Evolutionary conservation across 1,140 invertebrate genomes (phyloP), one percentile per base, ranked within the genome.

Genomic region (Cyphomyrmex costatus): DNA sequence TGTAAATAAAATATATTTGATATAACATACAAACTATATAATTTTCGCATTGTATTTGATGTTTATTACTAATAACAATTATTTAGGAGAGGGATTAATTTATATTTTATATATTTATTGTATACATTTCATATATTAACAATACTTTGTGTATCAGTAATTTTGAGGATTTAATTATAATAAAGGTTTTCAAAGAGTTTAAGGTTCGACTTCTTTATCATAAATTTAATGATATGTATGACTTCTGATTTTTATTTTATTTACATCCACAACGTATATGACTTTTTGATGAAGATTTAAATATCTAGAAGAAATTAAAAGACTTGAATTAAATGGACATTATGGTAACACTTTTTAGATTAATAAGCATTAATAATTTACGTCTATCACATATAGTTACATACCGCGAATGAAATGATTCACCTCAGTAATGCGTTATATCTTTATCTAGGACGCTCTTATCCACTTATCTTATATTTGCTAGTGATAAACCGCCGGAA

Each of bases 381-480:
- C 36, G 53, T 21, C n/a, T 16, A 58, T 61, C 14, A 12, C 36
- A 30, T n/a, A n/a, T n/a, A n/a, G n/a, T n/a, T n/a, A n/a, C 36
- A 83, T 83, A 61, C 14, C n/a, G n/a, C 4, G 60, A 74, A 79
- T 51, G 63, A 27, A 78, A 42, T 86, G 79, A 85, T 87, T 84
- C 86, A 87, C 58, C 46, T 73, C 33, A 16, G 21, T 30, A 58
- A 63, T 65, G 21, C 19, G 63, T 65, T 24, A 49, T 53, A 56
- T 36, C 74, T 80, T 85, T 92, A 94, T 94, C 92, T 94, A 92
- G 93, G 91, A 88, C 92, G 91, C 85, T 77, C 89, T 94, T 95
- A 94, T 95, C 94, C 91, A 85, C 88, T 94, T 94, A 95, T 94
- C 94, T 90, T 56, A 85, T 94, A 92, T 94, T 95, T 95, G 92